Evolutionary conservation across 2,888 invertebrate genomes (phyloP).

Genomic region (Heterodera filipjevi): DNA sequence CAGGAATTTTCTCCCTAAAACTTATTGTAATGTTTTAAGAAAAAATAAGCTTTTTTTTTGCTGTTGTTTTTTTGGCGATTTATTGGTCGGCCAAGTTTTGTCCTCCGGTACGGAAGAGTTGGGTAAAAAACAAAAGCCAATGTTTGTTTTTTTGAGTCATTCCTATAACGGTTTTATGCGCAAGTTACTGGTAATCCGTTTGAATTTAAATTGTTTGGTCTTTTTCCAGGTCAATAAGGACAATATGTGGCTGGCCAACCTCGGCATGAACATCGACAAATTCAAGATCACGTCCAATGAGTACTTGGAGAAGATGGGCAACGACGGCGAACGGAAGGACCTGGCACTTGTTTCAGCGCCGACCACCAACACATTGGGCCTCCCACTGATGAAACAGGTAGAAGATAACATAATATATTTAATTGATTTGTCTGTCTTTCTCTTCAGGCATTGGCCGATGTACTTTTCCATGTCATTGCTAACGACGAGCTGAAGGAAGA

Average conservation of each 20-base stretch:
- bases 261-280: constrained; percentile 62
- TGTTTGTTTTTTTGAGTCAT: no score
- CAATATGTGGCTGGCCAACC: constrained; percentile 65
- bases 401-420: background rate
- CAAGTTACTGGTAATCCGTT: no score
- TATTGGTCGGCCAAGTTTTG: no score
- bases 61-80: no score
- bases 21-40: no score
- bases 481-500: constrained; percentile 57
- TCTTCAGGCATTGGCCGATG: constrained; percentile 55
- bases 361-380: constrained; percentile 62
- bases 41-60: no score
- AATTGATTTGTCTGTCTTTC: background rate
- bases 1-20: no score
- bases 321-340: constrained; percentile 1
- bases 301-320: constrained; percentile 18
- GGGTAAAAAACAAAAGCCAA: no score
- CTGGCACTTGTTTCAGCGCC: constrained; percentile 43
- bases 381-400: constrained; percentile 61
- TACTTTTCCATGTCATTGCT: constrained; percentile 62
- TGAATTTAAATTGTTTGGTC: background rate
- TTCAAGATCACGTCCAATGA: constrained; percentile 37
- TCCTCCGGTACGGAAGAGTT: no score
- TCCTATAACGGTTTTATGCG: no score
- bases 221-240: constrained; percentile 46